Base-by-base conservation (phyloP, 2,888 invertebrate genomes). In the Phanerotoma sp. region DNA sequence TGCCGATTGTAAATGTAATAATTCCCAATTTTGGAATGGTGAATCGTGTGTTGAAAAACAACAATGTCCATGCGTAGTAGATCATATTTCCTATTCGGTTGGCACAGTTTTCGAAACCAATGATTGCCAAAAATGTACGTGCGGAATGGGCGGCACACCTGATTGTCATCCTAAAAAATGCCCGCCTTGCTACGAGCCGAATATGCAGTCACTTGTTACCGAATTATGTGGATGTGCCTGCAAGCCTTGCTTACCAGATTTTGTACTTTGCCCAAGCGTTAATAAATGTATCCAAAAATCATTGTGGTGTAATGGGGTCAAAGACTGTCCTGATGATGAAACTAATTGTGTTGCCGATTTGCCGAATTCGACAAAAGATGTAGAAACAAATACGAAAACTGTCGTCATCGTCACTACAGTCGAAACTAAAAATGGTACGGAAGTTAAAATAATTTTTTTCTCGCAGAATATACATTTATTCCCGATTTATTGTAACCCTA, bases 311-410 rank as follows among this genome's bases (percentile, higher is more conserved):
- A 86, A 93, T 71, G 91, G 91, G 0, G 78, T 90, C 0, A 82
- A 84, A 59, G 88, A 93, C 74, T 93, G 93, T 66, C 86, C 88
- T 0, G 92, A 93, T 68, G 93, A 93, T 72, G 93, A 93, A 77
- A 74, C 78, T 3, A 78, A 84, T 54, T 93, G 93, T 66, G 54
- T 62, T 3, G 68, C 72, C 58, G n/a, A 56, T 47, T 47, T 18
- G 50, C 54, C 30, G 42, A 54, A 53, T 21, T 9, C 28, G 7
- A 48, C 33, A 18, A 20, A 38, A 2, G 66, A 66, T 20, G 61
- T 68, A 2, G 58, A 53, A 7, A 51, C 58, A 15, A 56, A 53
- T 18, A 50, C 46, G n/a, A 46, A 45, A 42, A 57, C 30, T 57
- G 63, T 53, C 3, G 20, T 44, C 38, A 47, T 53, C 28, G 21